phyloP scores from a whole-genome alignment of 2,113 vertebrate genomes.

The Silurus glanis region DNA sequence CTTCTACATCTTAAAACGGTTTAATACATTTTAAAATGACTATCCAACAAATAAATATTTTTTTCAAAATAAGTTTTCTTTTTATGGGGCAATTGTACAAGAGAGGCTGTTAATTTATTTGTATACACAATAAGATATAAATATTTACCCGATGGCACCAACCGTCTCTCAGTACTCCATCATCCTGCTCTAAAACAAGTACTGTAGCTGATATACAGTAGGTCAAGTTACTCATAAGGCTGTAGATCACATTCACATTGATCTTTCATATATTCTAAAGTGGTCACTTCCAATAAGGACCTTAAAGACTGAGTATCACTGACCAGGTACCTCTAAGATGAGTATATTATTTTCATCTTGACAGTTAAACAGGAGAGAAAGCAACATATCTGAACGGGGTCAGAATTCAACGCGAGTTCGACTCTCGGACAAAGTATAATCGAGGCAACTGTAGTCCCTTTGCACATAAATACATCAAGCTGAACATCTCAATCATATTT shows the following conservation, averaged over 20 bases:
- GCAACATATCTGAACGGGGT: not conserved
- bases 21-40: not conserved
- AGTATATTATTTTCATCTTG: not conserved
- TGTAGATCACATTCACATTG: slow-evolving; percentile 16
- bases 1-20: slow-evolving; percentile 10
- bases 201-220: slow-evolving; percentile 37
- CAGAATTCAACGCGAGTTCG: not conserved
- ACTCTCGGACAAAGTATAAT: not conserved
- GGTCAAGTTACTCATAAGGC: slow-evolving; percentile 10
- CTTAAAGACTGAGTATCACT: not conserved
- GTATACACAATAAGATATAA: slow-evolving; percentile 32
- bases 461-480: slow-evolving; percentile 1
- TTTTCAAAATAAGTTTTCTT: slow-evolving; percentile 36
- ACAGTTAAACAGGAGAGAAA: not conserved
- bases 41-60: slow-evolving; percentile 38
- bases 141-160: slow-evolving; percentile 34
- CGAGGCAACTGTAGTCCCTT: not conserved
- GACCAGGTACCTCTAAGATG: not conserved
- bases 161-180: slow-evolving; percentile 5
- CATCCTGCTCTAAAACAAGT: slow-evolving; percentile 15
- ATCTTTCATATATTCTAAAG: slow-evolving; percentile 12
- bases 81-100: slow-evolving; percentile 33
- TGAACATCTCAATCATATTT: not conserved
- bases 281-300: slow-evolving; percentile 19
- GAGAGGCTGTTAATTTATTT: slow-evolving; percentile 13